These are phyloP conservation scores for Nemotelus pantherinus DNA, from an alignment of 2,888 invertebrate genomes.

Conservation along the genomic window DNA sequence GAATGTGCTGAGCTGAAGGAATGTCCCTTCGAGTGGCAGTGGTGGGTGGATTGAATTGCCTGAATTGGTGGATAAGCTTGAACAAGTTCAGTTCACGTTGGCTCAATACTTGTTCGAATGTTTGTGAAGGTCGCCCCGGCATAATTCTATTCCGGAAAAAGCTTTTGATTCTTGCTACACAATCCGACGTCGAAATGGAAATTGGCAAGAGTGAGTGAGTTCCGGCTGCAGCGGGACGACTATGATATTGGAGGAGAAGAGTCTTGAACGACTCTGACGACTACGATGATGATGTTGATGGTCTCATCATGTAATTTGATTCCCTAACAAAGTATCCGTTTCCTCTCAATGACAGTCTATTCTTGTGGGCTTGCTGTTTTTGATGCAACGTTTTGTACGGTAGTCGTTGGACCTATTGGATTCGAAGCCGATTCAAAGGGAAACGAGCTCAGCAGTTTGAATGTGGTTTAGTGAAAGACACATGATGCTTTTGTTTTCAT, in stretches of 20 bases:
- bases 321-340: slow-evolving; percentile 39
- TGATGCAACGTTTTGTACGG: too few relatives aligned
- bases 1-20: background rate
- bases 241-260: background rate
- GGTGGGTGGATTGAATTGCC: background rate
- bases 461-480: too few relatives aligned
- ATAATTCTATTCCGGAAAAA: slow-evolving; percentile 7
- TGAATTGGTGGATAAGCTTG: background rate
- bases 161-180: slow-evolving; percentile 14
- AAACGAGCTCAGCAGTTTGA: too few relatives aligned
- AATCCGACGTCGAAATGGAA: slow-evolving; percentile 20
- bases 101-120: background rate
- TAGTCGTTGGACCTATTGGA: too few relatives aligned
- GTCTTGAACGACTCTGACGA: slow-evolving; percentile 15
- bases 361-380: too few relatives aligned
- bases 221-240: background rate
- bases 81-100: background rate
- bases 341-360: background rate
- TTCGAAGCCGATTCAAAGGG: too few relatives aligned
- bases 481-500: too few relatives aligned
- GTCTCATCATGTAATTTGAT: slow-evolving; percentile 44
- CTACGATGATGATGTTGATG: slow-evolving; percentile 27
- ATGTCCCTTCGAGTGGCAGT: background rate
- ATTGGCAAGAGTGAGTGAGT: slow-evolving; percentile 18
- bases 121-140: background rate